These are phyloP conservation scores for Micromussa lordhowensis DNA, from an alignment of 92 coral and sea anemone genomes.

Conservation along the genomic window DNA sequence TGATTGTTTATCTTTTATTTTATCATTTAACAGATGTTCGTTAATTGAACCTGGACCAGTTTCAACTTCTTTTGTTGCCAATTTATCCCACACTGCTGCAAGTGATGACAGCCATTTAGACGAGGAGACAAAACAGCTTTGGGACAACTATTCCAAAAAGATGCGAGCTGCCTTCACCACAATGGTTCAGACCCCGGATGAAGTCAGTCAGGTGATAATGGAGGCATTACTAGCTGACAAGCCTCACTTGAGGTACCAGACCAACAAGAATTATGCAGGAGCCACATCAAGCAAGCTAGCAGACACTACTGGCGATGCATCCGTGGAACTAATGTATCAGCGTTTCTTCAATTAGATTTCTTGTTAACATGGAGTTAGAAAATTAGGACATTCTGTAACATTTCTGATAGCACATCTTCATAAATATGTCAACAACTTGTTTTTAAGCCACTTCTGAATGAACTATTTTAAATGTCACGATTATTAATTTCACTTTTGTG, in stretches of 20 bases:
- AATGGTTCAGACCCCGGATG: slow-evolving; percentile 81
- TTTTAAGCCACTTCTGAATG: too few relatives aligned
- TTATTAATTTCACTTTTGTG: too few relatives aligned
- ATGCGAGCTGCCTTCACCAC: slow-evolving; percentile 66
- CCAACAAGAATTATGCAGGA: slow-evolving; percentile 75
- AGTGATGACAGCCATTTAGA: slow-evolving; percentile 63
- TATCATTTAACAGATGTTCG: slow-evolving; percentile 74
- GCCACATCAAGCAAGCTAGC: slow-evolving; percentile 69
- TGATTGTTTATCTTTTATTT: background rate
- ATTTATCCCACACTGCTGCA: slow-evolving; percentile 15
- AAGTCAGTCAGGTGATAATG: slow-evolving; percentile 81
- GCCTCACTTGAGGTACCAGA: slow-evolving; percentile 92
- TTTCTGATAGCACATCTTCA: too few relatives aligned
- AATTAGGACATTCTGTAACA: too few relatives aligned
- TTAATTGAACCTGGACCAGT: slow-evolving; percentile 96
- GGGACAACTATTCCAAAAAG: slow-evolving; percentile 66
- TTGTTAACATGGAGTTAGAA: background rate
- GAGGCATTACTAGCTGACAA: slow-evolving; percentile 76
- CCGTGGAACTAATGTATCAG: slow-evolving; percentile 58
- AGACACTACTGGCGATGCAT: slow-evolving; percentile 89
- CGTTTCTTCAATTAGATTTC: slow-evolving; percentile 63
- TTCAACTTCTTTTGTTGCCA: slow-evolving; percentile 64
- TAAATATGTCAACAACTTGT: too few relatives aligned
- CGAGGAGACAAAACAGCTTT: slow-evolving; percentile 85
- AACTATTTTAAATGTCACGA: too few relatives aligned